Percentiles rank a stretch among this genome's conserved stretches.
Evolutionary conservation across 2,888 invertebrate genomes (phyloP).

Genomic region (Agrochola circellaris): DNA sequence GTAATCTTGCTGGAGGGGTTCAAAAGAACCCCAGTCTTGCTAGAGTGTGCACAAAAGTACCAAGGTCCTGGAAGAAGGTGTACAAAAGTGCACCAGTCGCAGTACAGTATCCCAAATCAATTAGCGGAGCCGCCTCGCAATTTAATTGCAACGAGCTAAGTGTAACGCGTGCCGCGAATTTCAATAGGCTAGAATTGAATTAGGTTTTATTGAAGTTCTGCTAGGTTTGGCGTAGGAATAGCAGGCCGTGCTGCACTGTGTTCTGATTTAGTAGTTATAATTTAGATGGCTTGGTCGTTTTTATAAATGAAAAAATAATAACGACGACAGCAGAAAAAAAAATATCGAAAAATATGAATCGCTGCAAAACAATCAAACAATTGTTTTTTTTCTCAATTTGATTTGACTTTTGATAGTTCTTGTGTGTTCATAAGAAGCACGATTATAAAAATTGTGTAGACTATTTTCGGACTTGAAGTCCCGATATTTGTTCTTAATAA

Average conservation of each 20-base stretch:
- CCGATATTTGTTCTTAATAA: not conserved
- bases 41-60: slow-evolving; percentile 20
- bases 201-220: slow-evolving; percentile 59
- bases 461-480: not conserved
- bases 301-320: not conserved
- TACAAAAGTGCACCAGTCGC: slow-evolving; percentile 29
- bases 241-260: slow-evolving; percentile 1
- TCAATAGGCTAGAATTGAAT: slow-evolving; percentile 68
- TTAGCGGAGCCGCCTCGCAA: slow-evolving; percentile 68
- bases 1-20: too few relatives aligned
- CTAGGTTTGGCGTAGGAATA: slow-evolving; percentile 12
- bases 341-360: too few relatives aligned
- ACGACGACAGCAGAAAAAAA: not conserved
- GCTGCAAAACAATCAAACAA: too few relatives aligned
- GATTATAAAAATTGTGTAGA: not conserved
- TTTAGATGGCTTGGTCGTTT: not conserved
- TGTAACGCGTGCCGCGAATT: slow-evolving; percentile 70
- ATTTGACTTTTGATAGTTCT: not conserved
- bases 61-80: not conserved
- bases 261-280: slow-evolving; percentile 1
- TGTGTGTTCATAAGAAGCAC: not conserved
- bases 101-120: slow-evolving; percentile 71
- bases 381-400: too few relatives aligned
- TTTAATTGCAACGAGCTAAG: slow-evolving; percentile 75
- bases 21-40: not conserved